These are phyloP conservation scores for Eilema depressum DNA, from an alignment of 2,888 invertebrate species.

Conservation along the genomic window DNA sequence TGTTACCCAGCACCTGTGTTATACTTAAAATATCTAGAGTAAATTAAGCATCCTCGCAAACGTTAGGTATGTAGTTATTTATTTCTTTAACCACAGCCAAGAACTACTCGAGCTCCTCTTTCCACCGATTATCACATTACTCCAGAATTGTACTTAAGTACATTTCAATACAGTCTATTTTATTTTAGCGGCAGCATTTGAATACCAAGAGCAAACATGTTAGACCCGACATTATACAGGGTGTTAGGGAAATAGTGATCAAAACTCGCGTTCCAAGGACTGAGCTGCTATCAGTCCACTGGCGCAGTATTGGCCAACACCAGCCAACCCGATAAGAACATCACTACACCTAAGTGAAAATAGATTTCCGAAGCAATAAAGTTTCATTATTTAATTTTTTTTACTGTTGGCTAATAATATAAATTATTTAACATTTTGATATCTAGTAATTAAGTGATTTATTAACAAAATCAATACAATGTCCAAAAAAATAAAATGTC, in stretches of 20 bases:
- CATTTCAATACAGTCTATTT: background rate
- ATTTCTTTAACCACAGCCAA: background rate
- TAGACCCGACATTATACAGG: no score
- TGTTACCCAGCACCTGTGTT: background rate
- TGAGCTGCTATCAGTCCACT: background rate
- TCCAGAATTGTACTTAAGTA: background rate
- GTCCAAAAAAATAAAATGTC: no score
- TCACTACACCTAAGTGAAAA: background rate
- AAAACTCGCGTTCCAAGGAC: background rate
- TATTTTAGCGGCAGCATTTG: background rate
- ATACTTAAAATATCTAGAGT: background rate
- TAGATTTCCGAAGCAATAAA: background rate
- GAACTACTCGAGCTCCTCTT: background rate
- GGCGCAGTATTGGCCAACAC: background rate
- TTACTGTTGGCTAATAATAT: background rate
- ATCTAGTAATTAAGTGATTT: no score
- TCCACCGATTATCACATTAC: background rate
- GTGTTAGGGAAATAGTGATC: no score
- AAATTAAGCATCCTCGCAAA: background rate
- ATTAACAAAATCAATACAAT: no score
- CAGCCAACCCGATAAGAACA: no score
- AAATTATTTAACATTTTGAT: background rate
- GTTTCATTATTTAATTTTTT: background rate
- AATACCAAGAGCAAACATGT: no score
- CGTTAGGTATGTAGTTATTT: background rate